Evolutionary conservation across 2,797 vertebrate species (phyloP), one percentile per base, ranked within the genome.

Genomic region (Momotus momota): DNA sequence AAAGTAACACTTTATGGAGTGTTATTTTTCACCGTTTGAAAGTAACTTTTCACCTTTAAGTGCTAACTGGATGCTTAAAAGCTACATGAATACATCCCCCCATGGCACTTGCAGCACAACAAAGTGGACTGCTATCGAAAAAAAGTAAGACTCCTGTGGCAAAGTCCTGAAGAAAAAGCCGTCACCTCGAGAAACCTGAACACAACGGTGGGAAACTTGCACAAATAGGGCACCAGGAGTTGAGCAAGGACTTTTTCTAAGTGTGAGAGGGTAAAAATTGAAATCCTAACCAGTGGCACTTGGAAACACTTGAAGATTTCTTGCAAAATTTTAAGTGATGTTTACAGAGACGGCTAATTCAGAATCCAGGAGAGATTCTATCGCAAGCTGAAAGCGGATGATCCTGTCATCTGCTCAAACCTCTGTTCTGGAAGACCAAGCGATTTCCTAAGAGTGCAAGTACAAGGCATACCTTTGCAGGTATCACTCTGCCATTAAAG

Each of bases 21-120:
- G 81, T 46, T 88, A 67, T 51, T 66, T 57, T 67, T 67, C 38
- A 57, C 52, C 81, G 81, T 54, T 46, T n/a, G 38, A 26, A 61
- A 61, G 41, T 88, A 70, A 84, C 74, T 84, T 88, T 66, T 84
- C 84, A 66, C 74, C 84, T 88, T 35, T 31, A 71, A 40, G 84
- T 25, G 64, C 66, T 66, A 75, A 54, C 58, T 29, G 31, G 54
- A 49, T 1, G 1, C 69, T 71, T 55, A 10, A 49, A 81, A 91
- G n/a, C 80, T 33, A 51, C 57, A 77, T 6, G 5, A 81, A 66
- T 26, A 19, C 38, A 12, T 48, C 29, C 43, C 23, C 12, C 48
- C 49, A 11, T 2, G 7, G 45, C 61, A 58, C 55, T 18, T 31
- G 38, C 22, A 45, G 41, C 35, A 27, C 54, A 48, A 52, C 51